Percentiles rank a stretch among this genome's conserved stretches.
Conservation (phyloP, 2,797 vertebrate genomes). For the Spinibarbus caldwelli region DNA sequence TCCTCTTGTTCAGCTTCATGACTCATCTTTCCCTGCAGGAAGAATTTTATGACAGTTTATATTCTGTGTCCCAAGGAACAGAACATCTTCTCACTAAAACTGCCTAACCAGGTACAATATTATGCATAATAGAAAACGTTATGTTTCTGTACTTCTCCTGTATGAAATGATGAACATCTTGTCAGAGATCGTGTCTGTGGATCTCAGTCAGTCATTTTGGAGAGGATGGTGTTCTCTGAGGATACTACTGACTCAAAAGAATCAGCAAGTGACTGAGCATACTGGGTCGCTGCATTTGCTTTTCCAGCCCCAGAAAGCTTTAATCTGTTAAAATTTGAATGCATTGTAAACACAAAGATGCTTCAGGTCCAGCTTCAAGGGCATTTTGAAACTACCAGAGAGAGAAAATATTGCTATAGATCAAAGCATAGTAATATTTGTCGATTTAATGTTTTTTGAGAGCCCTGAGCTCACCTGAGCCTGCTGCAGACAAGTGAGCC, state of each 20-base stretch:
- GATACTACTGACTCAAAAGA: constrained; percentile 39
- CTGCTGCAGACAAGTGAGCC: constrained; percentile 79
- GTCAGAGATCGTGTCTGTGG: constrained; percentile 32
- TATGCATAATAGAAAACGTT: constrained; percentile 5
- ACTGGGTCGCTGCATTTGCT: constrained; percentile 52
- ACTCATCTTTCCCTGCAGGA: constrained; percentile 61
- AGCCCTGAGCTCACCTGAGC: constrained; percentile 75
- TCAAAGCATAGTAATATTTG: background rate
- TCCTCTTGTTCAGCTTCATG: constrained; percentile 73
- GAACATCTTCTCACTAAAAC: background rate
- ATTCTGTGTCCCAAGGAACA: background rate
- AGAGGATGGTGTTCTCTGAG: constrained; percentile 58
- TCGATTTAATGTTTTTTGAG: background rate
- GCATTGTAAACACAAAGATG: background rate
- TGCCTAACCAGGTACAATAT: background rate
- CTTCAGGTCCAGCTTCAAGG: background rate
- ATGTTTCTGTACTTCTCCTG: constrained; percentile 54
- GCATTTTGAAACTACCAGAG: background rate
- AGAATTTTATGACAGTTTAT: background rate
- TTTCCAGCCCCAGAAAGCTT: constrained; percentile 36
- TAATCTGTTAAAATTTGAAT: constrained; percentile 50
- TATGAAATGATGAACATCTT: constrained; percentile 26
- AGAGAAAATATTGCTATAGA: background rate
- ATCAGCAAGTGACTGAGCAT: constrained; percentile 38
- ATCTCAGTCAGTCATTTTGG: constrained; percentile 57